phyloP scores from a whole-genome alignment of 2,888 invertebrate genomes.

The Cheilosia vernalis region DNA sequence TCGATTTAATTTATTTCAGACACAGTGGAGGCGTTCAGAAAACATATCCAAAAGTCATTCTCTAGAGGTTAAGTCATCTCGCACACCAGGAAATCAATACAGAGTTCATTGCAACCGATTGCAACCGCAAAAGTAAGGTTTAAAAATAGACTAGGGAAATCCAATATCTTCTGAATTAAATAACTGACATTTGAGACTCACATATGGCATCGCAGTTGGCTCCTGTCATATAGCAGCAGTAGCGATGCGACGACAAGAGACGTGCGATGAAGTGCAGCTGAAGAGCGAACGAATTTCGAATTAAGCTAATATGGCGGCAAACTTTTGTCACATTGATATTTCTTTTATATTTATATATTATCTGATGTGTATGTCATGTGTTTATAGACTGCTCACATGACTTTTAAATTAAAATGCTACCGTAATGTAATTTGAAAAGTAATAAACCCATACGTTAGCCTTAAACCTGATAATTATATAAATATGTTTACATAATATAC shows the following conservation, averaged over 20 bases:
- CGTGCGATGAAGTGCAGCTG: slow-evolving; percentile 14
- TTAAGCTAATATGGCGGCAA: slow-evolving; percentile 41
- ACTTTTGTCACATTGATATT: slow-evolving; percentile 17
- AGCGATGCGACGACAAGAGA: background rate
- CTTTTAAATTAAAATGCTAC: slow-evolving; percentile 54
- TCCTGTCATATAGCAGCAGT: slow-evolving; percentile 1
- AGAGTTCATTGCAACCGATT: slow-evolving; percentile 73
- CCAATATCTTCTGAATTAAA: slow-evolving; percentile 58
- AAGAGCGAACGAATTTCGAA: slow-evolving; percentile 34
- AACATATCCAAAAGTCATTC: slow-evolving; percentile 26
- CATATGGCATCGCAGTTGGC: slow-evolving; percentile 31
- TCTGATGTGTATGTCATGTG: background rate
- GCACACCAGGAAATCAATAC: slow-evolving; percentile 71
- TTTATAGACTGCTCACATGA: slow-evolving; percentile 35
- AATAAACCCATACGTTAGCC: slow-evolving; percentile 58
- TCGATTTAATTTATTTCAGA: background rate
- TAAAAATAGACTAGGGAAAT: slow-evolving; percentile 65
- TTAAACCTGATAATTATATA: slow-evolving; percentile 71
- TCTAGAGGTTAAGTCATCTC: slow-evolving; percentile 55
- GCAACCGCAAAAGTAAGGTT: slow-evolving; percentile 54
- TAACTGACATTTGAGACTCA: slow-evolving; percentile 68
- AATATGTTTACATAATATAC: slow-evolving; percentile 1
- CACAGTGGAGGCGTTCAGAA: background rate
- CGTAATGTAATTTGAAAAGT: slow-evolving; percentile 57
- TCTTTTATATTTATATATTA: slow-evolving; percentile 1